Base-by-base conservation (phyloP, 2,888 invertebrate genomes). In the Drosophila peninsularis region DNA sequence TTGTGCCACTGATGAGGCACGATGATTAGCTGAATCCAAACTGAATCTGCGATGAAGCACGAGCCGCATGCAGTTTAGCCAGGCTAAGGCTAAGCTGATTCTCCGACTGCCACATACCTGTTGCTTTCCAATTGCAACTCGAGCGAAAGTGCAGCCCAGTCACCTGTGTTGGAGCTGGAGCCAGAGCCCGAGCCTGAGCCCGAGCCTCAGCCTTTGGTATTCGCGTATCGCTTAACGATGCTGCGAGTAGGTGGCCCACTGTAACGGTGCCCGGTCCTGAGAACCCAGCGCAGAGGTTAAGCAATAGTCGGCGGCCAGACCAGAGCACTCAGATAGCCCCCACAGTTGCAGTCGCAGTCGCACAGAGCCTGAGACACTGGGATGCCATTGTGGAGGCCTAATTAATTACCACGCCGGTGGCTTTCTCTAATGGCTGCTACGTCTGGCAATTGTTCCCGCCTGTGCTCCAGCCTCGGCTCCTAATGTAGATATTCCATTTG, bases 381-480 rank as follows among this genome's bases (percentile, higher is more conserved):
- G 14, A 52, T 68, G 77, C 61, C 71, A 74, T 63, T 80, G 77
- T 71, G 77, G 82, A 37, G 61, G 67, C 67, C 88, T 89, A 89
- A 85, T 89, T 88, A 85, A 85, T 85, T 85, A 77, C 77, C 72
- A 63, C 74, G 78, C 88, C 76, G 85, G 67, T 71, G 85, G 88
- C 85, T 75, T 84, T 87, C 88, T 78, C 89, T 71, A 87, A 84
- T 81, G 78, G 68, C 67, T 75, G 62, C 62, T 27, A 32, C 52
- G 47, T 68, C 55, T 67, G 52, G 56, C 54, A 57, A 56, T 17
- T 44, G 45, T 45, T 14, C 17, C 60, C 32, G 61, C 61, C 62
- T 62, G 27, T 49, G 41, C 49, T 56, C 6, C 14, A 13, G 56
- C 34, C 37, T 19, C 55, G 1, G 37, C 67, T 54, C 87, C 70